Base-by-base conservation (phyloP, 2,113 vertebrate species). In the Rhinolophus sinicus region DNA sequence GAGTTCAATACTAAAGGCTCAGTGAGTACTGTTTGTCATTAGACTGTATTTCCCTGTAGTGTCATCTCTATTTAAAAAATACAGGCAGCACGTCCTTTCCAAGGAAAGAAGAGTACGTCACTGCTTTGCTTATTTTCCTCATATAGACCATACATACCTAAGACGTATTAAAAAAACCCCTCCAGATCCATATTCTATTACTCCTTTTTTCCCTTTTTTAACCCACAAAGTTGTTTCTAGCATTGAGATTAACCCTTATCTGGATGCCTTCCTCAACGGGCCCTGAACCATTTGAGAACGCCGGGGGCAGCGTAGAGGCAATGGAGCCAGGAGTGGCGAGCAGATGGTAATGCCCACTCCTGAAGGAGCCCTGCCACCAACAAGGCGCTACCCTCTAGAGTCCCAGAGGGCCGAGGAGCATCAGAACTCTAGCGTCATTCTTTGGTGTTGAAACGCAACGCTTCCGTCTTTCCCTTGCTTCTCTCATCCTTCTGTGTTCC, bases 1-100 rank as follows among this genome's bases (percentile, higher is more conserved):
- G 10, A 65, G 69, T 22, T 35, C 30, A 21, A 28, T 5, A 11
- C 10, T 1, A n/a, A 75, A 19, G 65, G 15, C 62, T 33, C 35
- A 4, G 0, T 13, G 15, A 52, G 1, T 1, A 40, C 5, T 40
- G 11, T 18, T 3, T 19, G 62, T 33, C 62, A n/a, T 38, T 2
- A 52, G 13, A 58, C 21, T 33, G 0, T 13, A 33, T 9, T 69
- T 60, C 54, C 40, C 90, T 19, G 26, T 0, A 14, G 70, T 38
- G 22, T 0, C 8, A 38, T 50, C 87, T 78, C 80, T 60, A 11
- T 16, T 28, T 24, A 54, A 15, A 62, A 73, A 75, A 62, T 0
- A 33, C 11, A 15, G 22, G 40, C 9, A 18, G 50, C 10, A 24
- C 3, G 1, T 15, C 11, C 2, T 30, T 44, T 62, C 62, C 35